A percentile compares a stretch with the other conserved stretches of the same genome.
phyloP scores from a whole-genome alignment of 1,140 invertebrate genomes.

The Armadillidium nasatum region DNA sequence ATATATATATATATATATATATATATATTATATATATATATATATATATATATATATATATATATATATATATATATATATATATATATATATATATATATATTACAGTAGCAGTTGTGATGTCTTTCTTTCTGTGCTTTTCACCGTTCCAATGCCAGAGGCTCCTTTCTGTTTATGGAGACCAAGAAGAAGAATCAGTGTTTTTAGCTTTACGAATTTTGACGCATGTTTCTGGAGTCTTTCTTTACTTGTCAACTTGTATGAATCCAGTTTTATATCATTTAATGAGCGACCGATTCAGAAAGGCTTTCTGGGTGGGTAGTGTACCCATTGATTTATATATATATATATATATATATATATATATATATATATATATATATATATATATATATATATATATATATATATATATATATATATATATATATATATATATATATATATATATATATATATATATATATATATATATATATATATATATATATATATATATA shows the following conservation, averaged over 20 bases:
- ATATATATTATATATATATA: no score
- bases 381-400: not conserved
- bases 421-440: not conserved
- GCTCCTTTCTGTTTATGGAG: constrained; percentile 58
- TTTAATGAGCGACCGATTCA: constrained; percentile 80
- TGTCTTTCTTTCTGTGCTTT: constrained; percentile 92
- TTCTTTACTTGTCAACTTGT: constrained; percentile 76
- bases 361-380: not conserved
- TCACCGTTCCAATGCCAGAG: constrained; percentile 88
- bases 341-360: not conserved
- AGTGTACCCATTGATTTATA: not conserved
- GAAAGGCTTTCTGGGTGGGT: constrained; percentile 65
- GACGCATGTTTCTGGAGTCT: constrained; percentile 66
- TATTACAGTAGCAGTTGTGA: constrained; percentile 78
- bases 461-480: not conserved
- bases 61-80: no score
- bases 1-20: no score
- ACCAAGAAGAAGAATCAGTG: constrained; percentile 19
- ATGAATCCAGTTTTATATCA: constrained; percentile 79
- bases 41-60: no score
- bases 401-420: not conserved
- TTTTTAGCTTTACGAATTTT: constrained; percentile 65
- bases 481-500: no score
- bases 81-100: not conserved
- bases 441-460: not conserved